Evolutionary conservation across 2,113 vertebrate species (phyloP), one percentile per base, ranked within the genome.

Genomic region (Rhea americana): DNA sequence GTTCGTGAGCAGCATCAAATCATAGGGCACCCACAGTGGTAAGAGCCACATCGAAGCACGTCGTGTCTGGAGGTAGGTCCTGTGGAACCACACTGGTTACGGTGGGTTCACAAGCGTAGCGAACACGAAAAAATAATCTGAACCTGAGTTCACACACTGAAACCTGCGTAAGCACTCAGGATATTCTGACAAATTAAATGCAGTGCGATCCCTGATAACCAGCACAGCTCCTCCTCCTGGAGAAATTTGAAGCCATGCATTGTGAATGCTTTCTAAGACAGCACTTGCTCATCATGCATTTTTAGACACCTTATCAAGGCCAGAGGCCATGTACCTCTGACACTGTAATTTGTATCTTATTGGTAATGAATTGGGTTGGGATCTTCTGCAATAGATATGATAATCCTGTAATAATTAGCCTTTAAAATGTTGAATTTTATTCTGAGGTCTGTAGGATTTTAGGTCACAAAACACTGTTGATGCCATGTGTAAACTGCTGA

Each of bases 211-310:
- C 70, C 72, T 51, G 72, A 21, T 67, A 59, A 58, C 45, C 74
- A 53, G 1, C 56, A 37, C 21, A 11, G 53, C 37, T 77, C 56
- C 47, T 87, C 26, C 63, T 88, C 32, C 45, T 22, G 56, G 43
- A 68, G 43, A 51, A 9, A 0, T 71, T 13, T 55, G 84, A 82
- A 89, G 63, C 13, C 24, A 13, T 2, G 0, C 1, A 0, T 9
- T 48, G 47, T 32, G 51, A 83, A 59, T 2, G 0, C 32, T 65
- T 90, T 51, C 30, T 35, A 13, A 50, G n/a, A 58, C 59, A 61
- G 18, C 20, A 16, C 35, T 48, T 59, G 12, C 53, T 50, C 19
- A 6, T 43, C 0, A 0, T 3, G 3, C 63, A 21, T 1, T 45
- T 82, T 87, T 68, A 43, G 72, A 55, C 41, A 53, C 1, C 0